phyloP scores from a whole-genome alignment of 2,888 invertebrate genomes.

The Ariolimax columbianus region DNA sequence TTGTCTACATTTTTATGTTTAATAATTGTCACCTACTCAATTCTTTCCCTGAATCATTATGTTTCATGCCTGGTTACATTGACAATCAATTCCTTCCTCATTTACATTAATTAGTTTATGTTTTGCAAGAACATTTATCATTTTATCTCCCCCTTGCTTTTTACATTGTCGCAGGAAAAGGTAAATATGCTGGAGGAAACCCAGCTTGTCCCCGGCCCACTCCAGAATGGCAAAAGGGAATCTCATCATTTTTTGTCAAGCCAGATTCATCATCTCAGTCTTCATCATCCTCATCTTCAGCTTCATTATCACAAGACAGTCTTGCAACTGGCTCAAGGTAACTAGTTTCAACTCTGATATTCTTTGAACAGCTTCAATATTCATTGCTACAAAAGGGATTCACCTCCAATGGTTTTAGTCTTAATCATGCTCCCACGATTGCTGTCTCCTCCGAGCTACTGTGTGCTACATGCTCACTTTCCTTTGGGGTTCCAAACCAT shows the following conservation, averaged over 20 bases:
- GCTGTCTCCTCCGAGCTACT: no score
- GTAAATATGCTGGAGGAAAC: slow-evolving; percentile 74
- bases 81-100: no score
- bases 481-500: no score
- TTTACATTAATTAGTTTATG: no score
- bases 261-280: slow-evolving; percentile 14
- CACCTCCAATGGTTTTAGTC: no score
- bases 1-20: no score
- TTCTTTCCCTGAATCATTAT: no score
- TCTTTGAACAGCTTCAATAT: background rate
- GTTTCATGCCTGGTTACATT: no score
- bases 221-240: slow-evolving; percentile 76
- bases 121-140: no score
- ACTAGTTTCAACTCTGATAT: background rate
- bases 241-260: slow-evolving; percentile 62
- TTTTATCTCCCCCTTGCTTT: background rate
- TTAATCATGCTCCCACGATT: no score
- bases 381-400: background rate
- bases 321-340: slow-evolving; percentile 11
- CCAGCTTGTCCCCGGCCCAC: slow-evolving; percentile 70
- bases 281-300: slow-evolving; percentile 1
- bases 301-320: slow-evolving; percentile 38
- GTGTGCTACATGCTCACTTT: no score
- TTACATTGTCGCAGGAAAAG: slow-evolving; percentile 39
- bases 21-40: no score